phyloP scores from a whole-genome alignment of 2,797 vertebrate species.

The Phoeniculus purpureus region DNA sequence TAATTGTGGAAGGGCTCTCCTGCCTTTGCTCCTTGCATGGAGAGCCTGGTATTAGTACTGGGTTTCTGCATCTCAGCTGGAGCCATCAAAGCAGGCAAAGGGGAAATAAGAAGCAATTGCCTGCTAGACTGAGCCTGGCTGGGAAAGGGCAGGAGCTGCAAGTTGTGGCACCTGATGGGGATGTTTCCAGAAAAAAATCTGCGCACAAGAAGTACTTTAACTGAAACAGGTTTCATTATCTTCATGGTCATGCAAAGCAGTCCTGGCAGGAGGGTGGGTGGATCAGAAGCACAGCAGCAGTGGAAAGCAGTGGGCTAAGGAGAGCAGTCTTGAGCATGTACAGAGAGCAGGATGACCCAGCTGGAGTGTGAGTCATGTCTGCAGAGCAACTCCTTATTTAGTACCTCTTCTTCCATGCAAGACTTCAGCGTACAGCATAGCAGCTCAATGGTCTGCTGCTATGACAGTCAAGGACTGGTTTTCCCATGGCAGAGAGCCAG shows the following conservation, averaged over 20 bases:
- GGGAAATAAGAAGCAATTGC: rapidly evolving
- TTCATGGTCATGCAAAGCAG: background rate
- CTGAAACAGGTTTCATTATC: background rate
- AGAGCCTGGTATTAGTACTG: background rate
- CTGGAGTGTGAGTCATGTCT: background rate
- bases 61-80: background rate
- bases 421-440: background rate
- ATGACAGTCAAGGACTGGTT: background rate
- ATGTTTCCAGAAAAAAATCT: background rate
- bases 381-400: constrained; percentile 4
- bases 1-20: background rate
- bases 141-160: background rate
- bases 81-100: background rate
- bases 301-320: background rate
- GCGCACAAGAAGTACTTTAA: background rate
- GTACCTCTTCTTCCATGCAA: background rate
- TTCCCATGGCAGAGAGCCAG: background rate
- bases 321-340: background rate
- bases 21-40: background rate
- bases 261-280: background rate
- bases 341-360: background rate
- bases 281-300: background rate
- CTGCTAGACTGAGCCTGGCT: background rate
- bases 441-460: background rate
- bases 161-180: background rate